Evolutionary conservation across 2,797 vertebrate species (phyloP).

Genomic region (Poeciliopsis turneri): DNA sequence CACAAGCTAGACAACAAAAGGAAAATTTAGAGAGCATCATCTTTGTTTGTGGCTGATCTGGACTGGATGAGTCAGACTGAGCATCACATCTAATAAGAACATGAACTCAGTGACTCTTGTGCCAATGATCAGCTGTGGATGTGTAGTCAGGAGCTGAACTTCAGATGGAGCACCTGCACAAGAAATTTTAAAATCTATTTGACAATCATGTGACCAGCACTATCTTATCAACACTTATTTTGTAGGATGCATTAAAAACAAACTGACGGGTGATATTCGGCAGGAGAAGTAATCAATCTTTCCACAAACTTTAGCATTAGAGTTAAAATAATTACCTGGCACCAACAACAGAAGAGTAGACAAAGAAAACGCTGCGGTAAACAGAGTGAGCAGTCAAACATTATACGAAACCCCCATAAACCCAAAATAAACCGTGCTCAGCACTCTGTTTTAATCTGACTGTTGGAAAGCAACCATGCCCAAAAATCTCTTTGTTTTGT

Average conservation of each 20-base stretch:
- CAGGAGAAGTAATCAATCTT: neutral
- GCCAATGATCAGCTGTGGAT: neutral
- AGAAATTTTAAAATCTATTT: neutral
- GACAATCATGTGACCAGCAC: neutral
- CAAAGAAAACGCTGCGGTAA: neutral
- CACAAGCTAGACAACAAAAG: constrained; percentile 3
- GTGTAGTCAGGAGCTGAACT: neutral
- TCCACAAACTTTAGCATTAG: neutral
- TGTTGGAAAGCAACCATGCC: neutral
- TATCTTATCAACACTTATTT: neutral
- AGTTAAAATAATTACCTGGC: neutral
- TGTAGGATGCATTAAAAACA: neutral
- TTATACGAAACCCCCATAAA: neutral
- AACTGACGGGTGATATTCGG: neutral
- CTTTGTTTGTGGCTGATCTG: neutral
- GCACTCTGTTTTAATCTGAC: neutral
- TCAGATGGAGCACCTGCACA: neutral
- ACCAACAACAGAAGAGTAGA: neutral
- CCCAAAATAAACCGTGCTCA: neutral
- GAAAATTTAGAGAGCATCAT: neutral
- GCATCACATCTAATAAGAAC: neutral
- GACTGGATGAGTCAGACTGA: constrained; percentile 2
- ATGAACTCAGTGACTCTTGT: neutral
- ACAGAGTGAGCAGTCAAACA: neutral
- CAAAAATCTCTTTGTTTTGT: neutral